Evolutionary conservation across 2,113 vertebrate genomes (phyloP).

Genomic region (Anhinga rufa): DNA sequence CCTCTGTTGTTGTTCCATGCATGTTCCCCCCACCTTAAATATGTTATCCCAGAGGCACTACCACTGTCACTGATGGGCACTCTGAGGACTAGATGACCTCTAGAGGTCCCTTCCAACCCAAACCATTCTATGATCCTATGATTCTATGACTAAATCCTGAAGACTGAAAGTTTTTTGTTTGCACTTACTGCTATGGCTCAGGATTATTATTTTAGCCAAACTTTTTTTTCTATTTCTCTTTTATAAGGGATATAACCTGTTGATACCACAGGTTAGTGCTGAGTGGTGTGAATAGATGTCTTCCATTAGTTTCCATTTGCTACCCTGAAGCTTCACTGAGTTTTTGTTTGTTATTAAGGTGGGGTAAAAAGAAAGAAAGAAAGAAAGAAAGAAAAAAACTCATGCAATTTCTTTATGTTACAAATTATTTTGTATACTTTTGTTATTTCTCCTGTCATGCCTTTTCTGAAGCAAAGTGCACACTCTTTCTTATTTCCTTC

Average conservation of each 20-base stretch:
- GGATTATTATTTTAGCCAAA: not conserved
- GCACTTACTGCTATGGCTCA: not conserved
- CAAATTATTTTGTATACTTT: not conserved
- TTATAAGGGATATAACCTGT: not conserved
- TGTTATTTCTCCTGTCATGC: not conserved
- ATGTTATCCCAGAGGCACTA: not conserved
- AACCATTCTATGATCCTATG: no score
- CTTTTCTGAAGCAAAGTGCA: not conserved
- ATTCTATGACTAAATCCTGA: no score
- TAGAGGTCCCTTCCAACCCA: no score
- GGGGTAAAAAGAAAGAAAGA: no score
- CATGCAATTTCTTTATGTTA: not conserved
- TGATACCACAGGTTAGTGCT: not conserved
- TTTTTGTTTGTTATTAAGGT: not conserved
- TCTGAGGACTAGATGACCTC: no score
- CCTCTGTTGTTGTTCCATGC: no score
- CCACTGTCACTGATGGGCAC: not conserved
- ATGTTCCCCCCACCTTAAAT: no score
- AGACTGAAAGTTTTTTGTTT: not conserved
- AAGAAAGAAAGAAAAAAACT: no score
- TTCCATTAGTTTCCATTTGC: not conserved
- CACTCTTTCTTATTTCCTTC: not conserved
- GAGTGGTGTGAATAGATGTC: not conserved
- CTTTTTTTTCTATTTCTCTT: not conserved
- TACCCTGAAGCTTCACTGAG: not conserved